Base-by-base conservation (phyloP, 2,888 invertebrate species). In the Phyto melanocephala region DNA sequence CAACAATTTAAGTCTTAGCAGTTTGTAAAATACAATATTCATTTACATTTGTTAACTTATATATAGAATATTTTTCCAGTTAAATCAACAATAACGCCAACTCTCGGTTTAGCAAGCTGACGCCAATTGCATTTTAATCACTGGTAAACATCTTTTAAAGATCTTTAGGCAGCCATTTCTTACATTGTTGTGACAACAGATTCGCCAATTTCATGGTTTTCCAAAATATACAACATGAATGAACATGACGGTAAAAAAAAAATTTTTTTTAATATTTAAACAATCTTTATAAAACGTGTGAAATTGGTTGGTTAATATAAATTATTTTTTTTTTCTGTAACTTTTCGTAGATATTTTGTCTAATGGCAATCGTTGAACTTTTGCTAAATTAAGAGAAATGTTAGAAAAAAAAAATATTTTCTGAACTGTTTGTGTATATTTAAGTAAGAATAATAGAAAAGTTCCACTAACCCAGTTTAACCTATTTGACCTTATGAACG, bases 51-150 rank as follows among this genome's bases (percentile, higher is more conserved):
- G 24, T 28, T 54, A 54, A 54, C 35, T 37, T 52, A 11, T 28
- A 40, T 42, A 40, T 72, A 50, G 11, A 65, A 35, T 52, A 67
- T n/a, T 13, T 20, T 60, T 28, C 15, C 33, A 33, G 7, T 35
- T 4, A 67, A 24, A 62, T 20, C 52, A 72, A 60, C 15, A 54
- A 50, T 47, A 50, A 40, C 37, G 5, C 40, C 17, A 33, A 52
- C 52, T 35, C 65, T 35, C 56, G 47, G n/a, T 7, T n/a, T 54
- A 5, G 17, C 45, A 63, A 56, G 65, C 74, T 45, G 65, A 56
- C 24, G 56, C 54, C 56, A 65, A 75, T 75, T 65, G 47, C 45
- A 75, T 75, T 75, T 63, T 65, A 75, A 75, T 75, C 35, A 75
- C 63, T 65, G 35, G 33, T 24, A 65, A 35, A 63, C n/a, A 28